Evolutionary conservation across 2,797 vertebrate species (phyloP).

Genomic region (Microchirus variegatus): DNA sequence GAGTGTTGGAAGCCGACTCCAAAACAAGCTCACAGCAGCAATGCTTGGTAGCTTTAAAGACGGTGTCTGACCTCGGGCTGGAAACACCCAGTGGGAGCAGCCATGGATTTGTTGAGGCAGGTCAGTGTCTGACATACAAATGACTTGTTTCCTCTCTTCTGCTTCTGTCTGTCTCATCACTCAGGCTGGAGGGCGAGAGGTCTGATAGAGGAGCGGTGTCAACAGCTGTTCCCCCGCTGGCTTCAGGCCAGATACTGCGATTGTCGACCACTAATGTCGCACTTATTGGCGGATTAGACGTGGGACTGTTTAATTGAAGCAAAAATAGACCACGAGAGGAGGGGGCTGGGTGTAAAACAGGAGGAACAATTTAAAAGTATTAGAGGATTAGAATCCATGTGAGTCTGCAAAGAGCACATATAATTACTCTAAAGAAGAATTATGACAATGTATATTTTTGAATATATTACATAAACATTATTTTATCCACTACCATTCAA

Average conservation of each 20-base stretch:
- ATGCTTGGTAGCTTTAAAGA: background rate
- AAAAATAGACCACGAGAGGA: background rate
- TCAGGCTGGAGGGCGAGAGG: constrained; percentile 10
- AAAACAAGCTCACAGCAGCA: constrained; percentile 14
- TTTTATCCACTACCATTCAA: too few species aligned
- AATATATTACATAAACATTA: too few species aligned
- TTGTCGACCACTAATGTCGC: constrained; percentile 30
- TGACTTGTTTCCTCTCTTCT: constrained; percentile 37
- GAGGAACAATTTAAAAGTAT: background rate
- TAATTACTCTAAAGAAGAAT: background rate
- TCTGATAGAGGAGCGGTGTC: constrained; percentile 14
- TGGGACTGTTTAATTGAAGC: background rate
- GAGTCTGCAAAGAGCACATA: background rate
- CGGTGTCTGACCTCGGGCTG: background rate
- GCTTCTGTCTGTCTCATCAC: constrained; percentile 32
- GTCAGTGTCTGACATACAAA: constrained; percentile 38
- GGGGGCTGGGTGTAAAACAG: background rate
- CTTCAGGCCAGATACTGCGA: constrained; percentile 38
- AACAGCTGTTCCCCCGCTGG: constrained; percentile 47
- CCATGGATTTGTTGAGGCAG: constrained; percentile 40
- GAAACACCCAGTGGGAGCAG: constrained; percentile 9
- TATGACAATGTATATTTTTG: background rate
- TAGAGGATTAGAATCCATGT: background rate
- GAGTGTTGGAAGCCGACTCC: constrained; percentile 13
- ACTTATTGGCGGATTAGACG: constrained; percentile 45